Base-by-base conservation (phyloP, 1,140 invertebrate species). In the Gonatopus flavifemur region DNA sequence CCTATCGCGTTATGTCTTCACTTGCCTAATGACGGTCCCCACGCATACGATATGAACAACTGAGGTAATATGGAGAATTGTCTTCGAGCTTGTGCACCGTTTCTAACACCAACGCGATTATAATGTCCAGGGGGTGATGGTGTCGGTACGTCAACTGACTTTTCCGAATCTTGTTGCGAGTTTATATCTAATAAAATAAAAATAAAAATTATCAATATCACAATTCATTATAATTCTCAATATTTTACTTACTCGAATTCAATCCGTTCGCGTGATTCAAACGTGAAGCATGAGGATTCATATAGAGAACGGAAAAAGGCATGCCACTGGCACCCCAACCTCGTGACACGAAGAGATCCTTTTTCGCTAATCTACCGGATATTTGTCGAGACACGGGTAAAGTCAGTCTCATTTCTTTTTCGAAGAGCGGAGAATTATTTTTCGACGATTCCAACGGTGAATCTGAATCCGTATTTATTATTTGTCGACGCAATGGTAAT, bases 271-370 rank as follows among this genome's bases (percentile, higher is more conserved):
- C 40, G 21, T 62, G 38, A 36, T 58, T 69, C 7, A 41, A 16
- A 37, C 64, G 52, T 8, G 60, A 42, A 2, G 36, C 41, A 38
- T 65, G 60, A n/a, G 61, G 56, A 46, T 55, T 68, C 67, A 75
- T 67, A 42, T 81, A 81, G 1, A 81, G 67, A 9, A 81, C 73
- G 16, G 73, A 80, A 55, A 80, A 82, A 1, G 80, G 79, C 70
- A 80, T 73, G 18, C 81, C 77, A 15, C 71, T 76, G 10, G 76
- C 70, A 13, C 74, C 70, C 77, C 78, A 80, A 6, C 70, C 71
- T 3, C 68, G 67, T 3, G 74, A 70, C 31, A 51, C 49, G 31
- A 72, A 67, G 22, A 60, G 52, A 47, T 74, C 69, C 25, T 73
- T 73, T 21, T 74, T 76, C 0, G 53, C 43, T 12, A 58, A 37